Conservation (phyloP, 35 echinoderm and acorn worm genomes). For the Heliocidaris erythrogramma region DNA sequence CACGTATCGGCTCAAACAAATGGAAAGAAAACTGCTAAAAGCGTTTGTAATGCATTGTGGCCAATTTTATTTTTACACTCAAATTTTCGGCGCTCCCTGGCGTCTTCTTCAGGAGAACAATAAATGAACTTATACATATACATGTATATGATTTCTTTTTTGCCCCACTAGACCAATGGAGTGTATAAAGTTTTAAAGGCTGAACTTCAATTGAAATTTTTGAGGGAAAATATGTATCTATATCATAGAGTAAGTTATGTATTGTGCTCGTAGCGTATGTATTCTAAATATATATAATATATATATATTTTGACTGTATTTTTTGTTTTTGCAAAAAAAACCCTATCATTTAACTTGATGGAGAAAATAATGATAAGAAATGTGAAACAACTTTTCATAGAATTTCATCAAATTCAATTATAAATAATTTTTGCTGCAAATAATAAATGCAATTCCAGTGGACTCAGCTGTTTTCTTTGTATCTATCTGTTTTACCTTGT, state of each 20-base stretch:
- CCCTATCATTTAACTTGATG: not conserved
- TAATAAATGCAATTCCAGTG: not conserved
- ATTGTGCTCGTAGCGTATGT: constrained; percentile 15
- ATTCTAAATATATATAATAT: not conserved
- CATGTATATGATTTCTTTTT: too few species aligned
- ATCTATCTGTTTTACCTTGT: not conserved
- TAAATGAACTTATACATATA: too few species aligned
- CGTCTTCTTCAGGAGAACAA: too few species aligned
- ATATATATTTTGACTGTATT: not conserved
- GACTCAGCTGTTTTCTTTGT: not conserved
- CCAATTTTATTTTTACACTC: too few species aligned
- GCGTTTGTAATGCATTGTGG: too few species aligned
- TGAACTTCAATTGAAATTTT: not conserved
- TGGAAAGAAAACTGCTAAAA: too few species aligned
- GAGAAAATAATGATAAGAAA: not conserved
- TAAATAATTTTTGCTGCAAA: not conserved
- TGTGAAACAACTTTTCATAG: not conserved
- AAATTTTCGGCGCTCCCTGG: too few species aligned
- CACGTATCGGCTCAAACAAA: too few species aligned
- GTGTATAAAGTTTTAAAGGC: not conserved
- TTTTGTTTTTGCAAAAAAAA: constrained; percentile 1
- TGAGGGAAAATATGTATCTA: not conserved
- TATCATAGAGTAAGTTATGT: not conserved
- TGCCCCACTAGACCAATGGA: not conserved
- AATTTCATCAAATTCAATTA: not conserved